These are phyloP conservation scores for Anoncus sp. DNA, from an alignment of 2,888 invertebrate species.

Conservation along the genomic window DNA sequence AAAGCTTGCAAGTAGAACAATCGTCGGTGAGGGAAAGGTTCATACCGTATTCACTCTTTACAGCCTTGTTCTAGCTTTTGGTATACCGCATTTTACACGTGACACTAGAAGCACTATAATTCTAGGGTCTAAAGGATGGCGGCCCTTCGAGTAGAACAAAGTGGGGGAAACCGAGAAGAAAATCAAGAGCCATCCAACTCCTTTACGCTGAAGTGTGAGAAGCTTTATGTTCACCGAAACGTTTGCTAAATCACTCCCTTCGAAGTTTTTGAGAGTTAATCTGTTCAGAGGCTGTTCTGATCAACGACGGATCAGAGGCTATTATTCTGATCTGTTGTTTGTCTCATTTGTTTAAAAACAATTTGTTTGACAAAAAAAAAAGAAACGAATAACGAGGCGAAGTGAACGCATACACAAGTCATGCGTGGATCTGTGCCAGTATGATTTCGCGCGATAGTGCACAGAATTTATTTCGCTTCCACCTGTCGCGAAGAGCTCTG, in stretches of 20 bases:
- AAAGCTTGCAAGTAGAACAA: slow-evolving; percentile 20
- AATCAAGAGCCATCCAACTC: slow-evolving; percentile 19
- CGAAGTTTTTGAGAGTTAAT: too few species aligned
- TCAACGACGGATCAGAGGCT: too few species aligned
- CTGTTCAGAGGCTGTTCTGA: too few species aligned
- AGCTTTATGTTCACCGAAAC: slow-evolving; percentile 17
- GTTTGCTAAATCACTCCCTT: slow-evolving; percentile 14
- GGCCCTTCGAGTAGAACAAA: slow-evolving; percentile 10
- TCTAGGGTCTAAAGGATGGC: slow-evolving; percentile 6
- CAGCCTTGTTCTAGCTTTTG: slow-evolving; percentile 6
- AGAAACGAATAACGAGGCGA: slow-evolving; percentile 25
- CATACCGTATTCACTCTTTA: slow-evolving; percentile 20
- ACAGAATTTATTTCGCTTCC: slow-evolving; percentile 72
- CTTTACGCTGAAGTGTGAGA: slow-evolving; percentile 5
- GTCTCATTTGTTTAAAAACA: too few species aligned
- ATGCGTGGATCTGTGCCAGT: slow-evolving; percentile 42
- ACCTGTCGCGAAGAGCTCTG: slow-evolving; percentile 66
- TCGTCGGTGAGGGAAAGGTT: slow-evolving; percentile 18
- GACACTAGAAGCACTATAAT: slow-evolving; percentile 21
- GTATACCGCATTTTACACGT: slow-evolving; percentile 18
- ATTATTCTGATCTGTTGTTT: too few species aligned
- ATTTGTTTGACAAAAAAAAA: too few species aligned
- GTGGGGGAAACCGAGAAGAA: slow-evolving; percentile 10
- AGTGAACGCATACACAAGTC: slow-evolving; percentile 17
- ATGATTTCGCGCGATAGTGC: slow-evolving; percentile 73